A percentile compares a stretch with the other conserved stretches of the same genome.
These are phyloP conservation scores for Chaenocephalus aceratus DNA, from an alignment of 2,113 vertebrate genomes.

Conservation along the genomic window DNA sequence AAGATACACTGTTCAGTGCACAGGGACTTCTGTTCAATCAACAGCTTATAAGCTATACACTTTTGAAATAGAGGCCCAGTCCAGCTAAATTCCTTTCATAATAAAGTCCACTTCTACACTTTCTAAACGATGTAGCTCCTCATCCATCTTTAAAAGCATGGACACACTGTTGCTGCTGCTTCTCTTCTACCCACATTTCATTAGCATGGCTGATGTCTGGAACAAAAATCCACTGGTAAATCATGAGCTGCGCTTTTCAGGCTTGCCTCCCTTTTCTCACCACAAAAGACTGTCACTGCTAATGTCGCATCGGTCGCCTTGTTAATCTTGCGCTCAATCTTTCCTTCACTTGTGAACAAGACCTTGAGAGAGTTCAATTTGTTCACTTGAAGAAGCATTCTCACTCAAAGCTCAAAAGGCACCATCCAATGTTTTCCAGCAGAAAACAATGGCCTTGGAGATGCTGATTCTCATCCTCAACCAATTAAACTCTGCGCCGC, in stretches of 20 bases:
- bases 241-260: not conserved
- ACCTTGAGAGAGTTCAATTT: not conserved
- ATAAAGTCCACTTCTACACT: not conserved
- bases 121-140: not conserved
- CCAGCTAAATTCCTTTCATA: not conserved
- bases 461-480: not conserved
- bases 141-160: not conserved
- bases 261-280: not conserved
- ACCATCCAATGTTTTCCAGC: not conserved
- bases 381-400: not conserved
- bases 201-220: not conserved
- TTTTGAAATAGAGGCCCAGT: not conserved
- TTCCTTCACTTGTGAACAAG: not conserved
- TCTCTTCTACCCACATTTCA: not conserved
- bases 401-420: not conserved
- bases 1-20: constrained; percentile 14
- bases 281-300: constrained; percentile 4
- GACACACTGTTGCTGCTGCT: not conserved
- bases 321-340: constrained; percentile 1
- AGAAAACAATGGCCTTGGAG: not conserved
- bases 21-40: constrained; percentile 6
- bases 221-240: constrained; percentile 17
- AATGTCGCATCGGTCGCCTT: constrained; percentile 15
- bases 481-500: not conserved
- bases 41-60: not conserved